Conservation (phyloP, 1,140 invertebrate species). For the Aporrectodea caliginosa region DNA sequence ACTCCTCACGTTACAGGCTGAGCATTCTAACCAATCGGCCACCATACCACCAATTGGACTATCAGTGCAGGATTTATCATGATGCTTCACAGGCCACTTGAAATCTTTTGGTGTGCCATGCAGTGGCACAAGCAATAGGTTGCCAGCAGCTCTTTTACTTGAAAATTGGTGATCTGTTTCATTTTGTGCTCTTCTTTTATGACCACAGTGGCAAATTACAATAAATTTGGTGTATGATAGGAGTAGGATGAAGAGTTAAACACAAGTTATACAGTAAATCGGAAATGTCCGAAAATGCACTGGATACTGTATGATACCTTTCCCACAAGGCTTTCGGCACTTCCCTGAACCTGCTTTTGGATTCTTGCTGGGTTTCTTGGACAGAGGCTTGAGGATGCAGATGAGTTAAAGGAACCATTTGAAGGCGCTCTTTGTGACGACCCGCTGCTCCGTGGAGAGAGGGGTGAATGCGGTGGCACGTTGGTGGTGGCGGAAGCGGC, state of each 20-base stretch:
- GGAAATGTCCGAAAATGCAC: neutral
- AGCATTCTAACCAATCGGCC: no score
- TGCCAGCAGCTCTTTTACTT: neutral
- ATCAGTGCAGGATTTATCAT: no score
- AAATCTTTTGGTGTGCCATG: no score
- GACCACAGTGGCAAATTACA: no score
- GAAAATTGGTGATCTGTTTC: neutral
- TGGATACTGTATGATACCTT: constrained; percentile 61
- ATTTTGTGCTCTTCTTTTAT: no score
- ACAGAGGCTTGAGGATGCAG: neutral
- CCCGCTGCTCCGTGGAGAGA: neutral
- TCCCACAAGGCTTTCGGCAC: constrained; percentile 87
- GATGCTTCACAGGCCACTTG: no score
- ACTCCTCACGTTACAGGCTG: no score
- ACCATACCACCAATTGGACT: no score
- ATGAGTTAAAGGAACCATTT: neutral
- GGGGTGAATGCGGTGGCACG: neutral
- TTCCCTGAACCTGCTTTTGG: constrained; percentile 66
- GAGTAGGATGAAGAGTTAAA: neutral
- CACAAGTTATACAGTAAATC: neutral
- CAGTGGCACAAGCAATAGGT: neutral
- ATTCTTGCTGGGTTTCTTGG: neutral
- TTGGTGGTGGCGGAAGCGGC: no score
- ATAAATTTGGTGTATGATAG: neutral
- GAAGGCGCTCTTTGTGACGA: neutral